These are phyloP conservation scores for Pseudorhombus dupliciocellatus DNA, from an alignment of 2,113 vertebrate genomes.

Conservation along the genomic window DNA sequence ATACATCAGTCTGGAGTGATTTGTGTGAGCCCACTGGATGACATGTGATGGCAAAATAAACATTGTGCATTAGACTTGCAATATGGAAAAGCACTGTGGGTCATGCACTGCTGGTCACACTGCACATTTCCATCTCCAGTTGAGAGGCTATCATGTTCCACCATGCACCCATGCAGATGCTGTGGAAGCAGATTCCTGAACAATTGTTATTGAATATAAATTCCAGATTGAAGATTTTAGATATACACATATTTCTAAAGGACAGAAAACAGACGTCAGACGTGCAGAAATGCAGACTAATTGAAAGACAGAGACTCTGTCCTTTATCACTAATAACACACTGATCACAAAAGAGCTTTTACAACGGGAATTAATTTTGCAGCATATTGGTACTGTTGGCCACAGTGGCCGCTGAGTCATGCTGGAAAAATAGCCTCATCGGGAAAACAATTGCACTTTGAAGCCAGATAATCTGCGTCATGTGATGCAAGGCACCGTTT, in stretches of 20 bases:
- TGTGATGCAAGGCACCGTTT: not conserved
- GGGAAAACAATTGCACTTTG: too few species aligned
- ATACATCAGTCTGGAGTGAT: slow-evolving; percentile 12
- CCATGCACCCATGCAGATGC: not conserved
- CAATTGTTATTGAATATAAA: too few species aligned
- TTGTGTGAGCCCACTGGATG: not conserved
- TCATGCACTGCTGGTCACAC: slow-evolving; percentile 23
- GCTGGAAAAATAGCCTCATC: too few species aligned
- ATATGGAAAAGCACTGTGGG: slow-evolving; percentile 21
- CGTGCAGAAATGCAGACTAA: too few species aligned
- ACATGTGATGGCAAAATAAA: slow-evolving; percentile 26
- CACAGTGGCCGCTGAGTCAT: too few species aligned
- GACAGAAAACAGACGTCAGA: too few species aligned
- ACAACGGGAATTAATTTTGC: too few species aligned
- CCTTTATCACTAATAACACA: too few species aligned
- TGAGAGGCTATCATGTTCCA: not conserved
- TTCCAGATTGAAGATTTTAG: not conserved
- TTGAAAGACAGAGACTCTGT: too few species aligned
- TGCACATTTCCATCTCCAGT: slow-evolving; percentile 22
- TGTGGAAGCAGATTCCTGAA: too few species aligned
- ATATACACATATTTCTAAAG: not conserved
- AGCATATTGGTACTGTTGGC: too few species aligned
- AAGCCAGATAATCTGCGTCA: not conserved
- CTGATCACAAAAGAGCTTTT: too few species aligned
- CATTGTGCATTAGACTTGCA: slow-evolving; percentile 14